Evolutionary conservation across 1,140 invertebrate genomes (phyloP).

Genomic region (Lordiphosa collinella): DNA sequence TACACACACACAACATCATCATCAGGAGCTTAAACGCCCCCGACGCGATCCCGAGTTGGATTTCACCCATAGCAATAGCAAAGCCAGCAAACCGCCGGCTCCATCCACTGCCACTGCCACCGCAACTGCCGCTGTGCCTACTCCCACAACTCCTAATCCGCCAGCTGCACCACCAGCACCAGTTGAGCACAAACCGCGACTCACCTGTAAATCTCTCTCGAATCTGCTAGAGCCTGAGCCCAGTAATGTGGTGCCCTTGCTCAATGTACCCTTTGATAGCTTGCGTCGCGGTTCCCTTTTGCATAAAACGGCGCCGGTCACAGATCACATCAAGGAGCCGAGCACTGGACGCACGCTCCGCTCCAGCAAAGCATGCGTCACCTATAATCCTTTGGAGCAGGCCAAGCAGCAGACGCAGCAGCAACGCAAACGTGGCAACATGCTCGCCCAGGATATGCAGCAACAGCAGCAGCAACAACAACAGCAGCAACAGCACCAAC

Average conservation of each 20-base stretch:
- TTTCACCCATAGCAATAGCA: slow-evolving; percentile 13
- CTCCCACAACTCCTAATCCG: slow-evolving; percentile 7
- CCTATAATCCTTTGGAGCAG: slow-evolving; percentile 57
- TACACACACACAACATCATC: slow-evolving; percentile 53
- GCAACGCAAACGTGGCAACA: slow-evolving; percentile 45
- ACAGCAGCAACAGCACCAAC: slow-evolving; percentile 14
- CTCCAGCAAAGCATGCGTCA: slow-evolving; percentile 60
- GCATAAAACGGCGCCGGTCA: slow-evolving; percentile 28
- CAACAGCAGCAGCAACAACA: slow-evolving; percentile 22
- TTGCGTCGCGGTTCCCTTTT: slow-evolving; percentile 36
- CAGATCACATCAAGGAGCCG: slow-evolving; percentile 33
- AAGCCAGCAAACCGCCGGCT: slow-evolving; percentile 5
- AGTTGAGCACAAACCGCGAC: slow-evolving; percentile 80
- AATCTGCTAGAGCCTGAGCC: slow-evolving; percentile 81
- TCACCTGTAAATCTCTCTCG: slow-evolving; percentile 83
- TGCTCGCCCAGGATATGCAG: slow-evolving; percentile 39
- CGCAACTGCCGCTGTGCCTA: slow-evolving; percentile 4
- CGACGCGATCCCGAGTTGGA: slow-evolving; percentile 45
- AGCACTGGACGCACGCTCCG: slow-evolving; percentile 46
- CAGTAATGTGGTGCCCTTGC: slow-evolving; percentile 49
- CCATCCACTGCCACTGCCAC: slow-evolving; percentile 7
- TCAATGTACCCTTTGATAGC: slow-evolving; percentile 60
- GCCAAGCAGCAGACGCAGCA: slow-evolving; percentile 48
- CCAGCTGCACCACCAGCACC: slow-evolving; percentile 7
- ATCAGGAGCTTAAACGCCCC: slow-evolving; percentile 56